A percentile compares a stretch with the other conserved stretches of the same genome.
These are phyloP conservation scores for Ramphastos sulfuratus DNA, from an alignment of 2,113 vertebrate species.

Conservation along the genomic window DNA sequence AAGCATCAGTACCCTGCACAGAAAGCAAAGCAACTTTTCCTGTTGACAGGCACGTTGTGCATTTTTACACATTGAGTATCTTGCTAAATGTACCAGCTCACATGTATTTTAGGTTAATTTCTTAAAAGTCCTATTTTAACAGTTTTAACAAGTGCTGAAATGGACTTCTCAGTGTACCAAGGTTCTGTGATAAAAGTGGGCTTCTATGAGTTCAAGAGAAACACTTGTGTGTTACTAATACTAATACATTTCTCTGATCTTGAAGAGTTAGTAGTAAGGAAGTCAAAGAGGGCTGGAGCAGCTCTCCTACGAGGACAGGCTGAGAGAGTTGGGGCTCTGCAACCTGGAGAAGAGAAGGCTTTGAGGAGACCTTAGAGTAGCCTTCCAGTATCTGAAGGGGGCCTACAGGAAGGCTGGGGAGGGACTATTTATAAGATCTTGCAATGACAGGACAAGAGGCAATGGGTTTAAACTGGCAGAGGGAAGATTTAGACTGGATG, in stretches of 20 bases:
- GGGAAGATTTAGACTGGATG: no score
- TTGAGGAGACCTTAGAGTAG: no score
- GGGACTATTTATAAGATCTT: no score
- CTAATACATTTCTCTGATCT: background rate
- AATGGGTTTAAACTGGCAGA: no score
- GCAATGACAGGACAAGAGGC: no score
- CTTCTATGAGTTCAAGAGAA: background rate
- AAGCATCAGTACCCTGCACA: background rate
- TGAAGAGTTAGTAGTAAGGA: background rate
- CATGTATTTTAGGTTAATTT: background rate
- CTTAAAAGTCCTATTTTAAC: background rate
- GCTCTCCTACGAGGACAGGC: no score
- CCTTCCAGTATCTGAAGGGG: no score
- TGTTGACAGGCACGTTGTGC: background rate
- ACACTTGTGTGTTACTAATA: background rate
- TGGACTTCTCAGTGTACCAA: background rate
- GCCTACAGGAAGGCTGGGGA: no score
- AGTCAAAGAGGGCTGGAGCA: background rate
- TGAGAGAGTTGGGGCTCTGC: no score
- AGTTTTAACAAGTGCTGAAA: background rate
- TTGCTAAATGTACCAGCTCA: background rate
- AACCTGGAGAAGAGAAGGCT: no score
- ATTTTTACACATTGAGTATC: background rate
- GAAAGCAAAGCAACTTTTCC: slow-evolving; percentile 12
- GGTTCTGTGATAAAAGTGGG: background rate